Conservation (phyloP, 2,797 vertebrate genomes). For the Numenius phaeopus region DNA sequence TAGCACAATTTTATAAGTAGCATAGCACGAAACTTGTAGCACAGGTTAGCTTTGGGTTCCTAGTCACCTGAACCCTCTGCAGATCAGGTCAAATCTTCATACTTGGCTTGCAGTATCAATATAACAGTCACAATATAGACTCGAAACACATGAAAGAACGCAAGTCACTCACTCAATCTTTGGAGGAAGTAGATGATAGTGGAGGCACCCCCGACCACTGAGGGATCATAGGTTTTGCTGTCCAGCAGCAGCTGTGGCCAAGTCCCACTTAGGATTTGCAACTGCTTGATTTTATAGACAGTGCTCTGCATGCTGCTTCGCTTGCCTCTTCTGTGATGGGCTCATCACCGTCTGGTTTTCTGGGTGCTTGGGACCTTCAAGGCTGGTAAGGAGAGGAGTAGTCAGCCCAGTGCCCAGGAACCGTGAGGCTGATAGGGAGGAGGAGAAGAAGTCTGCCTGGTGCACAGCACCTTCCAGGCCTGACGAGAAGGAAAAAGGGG, state of each 20-base stretch:
- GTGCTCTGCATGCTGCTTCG: neutral
- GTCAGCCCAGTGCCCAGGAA: accelerated
- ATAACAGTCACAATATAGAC: neutral
- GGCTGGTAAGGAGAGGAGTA: neutral
- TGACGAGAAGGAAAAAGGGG: neutral
- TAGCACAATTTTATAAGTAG: neutral
- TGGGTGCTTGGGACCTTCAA: neutral
- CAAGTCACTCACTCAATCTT: neutral
- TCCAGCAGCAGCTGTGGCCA: neutral
- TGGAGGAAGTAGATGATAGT: neutral
- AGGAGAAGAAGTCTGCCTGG: neutral
- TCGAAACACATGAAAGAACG: neutral
- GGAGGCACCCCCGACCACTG: neutral
- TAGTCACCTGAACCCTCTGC: neutral
- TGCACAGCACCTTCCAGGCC: neutral
- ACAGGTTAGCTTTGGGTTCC: neutral
- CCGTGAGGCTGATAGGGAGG: neutral
- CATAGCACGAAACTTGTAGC: neutral
- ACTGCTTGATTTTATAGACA: neutral
- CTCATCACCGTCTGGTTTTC: neutral
- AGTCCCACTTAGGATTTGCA: neutral
- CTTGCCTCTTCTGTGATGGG: neutral
- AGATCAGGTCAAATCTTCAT: neutral
- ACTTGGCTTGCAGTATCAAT: neutral
- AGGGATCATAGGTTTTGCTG: neutral